A percentile compares a stretch with the other conserved stretches of the same genome.
Conservation (phyloP, 64 coral and sea anemone genomes). For the Acropora tenuis region DNA sequence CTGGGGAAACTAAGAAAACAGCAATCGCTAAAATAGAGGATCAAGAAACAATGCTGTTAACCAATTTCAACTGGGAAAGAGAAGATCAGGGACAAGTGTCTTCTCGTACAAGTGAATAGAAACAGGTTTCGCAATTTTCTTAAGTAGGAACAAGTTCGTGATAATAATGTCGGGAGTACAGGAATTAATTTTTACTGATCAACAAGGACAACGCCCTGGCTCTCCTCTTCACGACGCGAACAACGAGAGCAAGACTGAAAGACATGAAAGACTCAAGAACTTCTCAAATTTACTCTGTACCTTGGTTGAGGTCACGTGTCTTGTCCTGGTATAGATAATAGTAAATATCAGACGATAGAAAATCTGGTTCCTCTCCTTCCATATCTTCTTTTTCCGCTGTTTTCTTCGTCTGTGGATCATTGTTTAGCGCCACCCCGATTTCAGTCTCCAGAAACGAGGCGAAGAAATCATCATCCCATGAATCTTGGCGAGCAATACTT, state of each 20-base stretch:
- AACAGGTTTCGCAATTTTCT: too few relatives aligned
- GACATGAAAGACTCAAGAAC: not conserved
- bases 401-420: not conserved
- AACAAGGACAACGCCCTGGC: too few relatives aligned
- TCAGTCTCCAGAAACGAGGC: constrained; percentile 29
- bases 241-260: not conserved
- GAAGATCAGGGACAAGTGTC: too few relatives aligned
- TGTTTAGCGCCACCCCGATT: not conserved
- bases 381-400: not conserved
- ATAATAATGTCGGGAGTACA: too few relatives aligned
- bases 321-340: constrained; percentile 57
- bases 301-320: not conserved
- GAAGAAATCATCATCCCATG: constrained; percentile 55
- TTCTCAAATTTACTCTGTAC: not conserved
- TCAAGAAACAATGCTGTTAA: too few relatives aligned
- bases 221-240: too few relatives aligned
- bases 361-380: constrained; percentile 27
- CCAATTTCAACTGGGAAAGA: too few relatives aligned
- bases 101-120: too few relatives aligned
- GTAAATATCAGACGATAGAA: constrained; percentile 63
- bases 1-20: not conserved
- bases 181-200: too few relatives aligned
- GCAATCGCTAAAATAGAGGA: too few relatives aligned
- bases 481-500: not conserved
- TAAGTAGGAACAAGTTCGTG: too few relatives aligned